Percentiles rank a stretch among this genome's conserved stretches.
Evolutionary conservation across 2,113 vertebrate genomes (phyloP).

Genomic region (Hystrix brachyura): DNA sequence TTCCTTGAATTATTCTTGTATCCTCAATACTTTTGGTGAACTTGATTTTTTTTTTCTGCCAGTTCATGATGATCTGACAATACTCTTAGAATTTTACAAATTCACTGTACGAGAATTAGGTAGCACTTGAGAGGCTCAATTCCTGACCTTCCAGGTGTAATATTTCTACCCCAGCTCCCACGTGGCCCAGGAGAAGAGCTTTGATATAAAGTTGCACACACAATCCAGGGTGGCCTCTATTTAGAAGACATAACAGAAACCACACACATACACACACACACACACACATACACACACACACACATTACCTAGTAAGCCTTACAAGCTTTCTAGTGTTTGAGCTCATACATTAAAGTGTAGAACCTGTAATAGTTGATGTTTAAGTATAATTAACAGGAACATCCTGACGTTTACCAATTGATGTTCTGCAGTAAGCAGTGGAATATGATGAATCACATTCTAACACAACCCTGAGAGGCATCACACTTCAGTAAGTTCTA

Average conservation of each 20-base stretch:
- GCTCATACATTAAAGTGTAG: neutral
- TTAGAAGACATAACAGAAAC: neutral
- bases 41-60: constrained; percentile 41
- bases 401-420: constrained; percentile 29
- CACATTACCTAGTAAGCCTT: neutral
- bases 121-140: neutral
- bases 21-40: neutral
- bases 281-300: neutral
- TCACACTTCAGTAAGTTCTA: neutral
- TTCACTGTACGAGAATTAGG: constrained; percentile 4
- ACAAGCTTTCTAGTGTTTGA: neutral
- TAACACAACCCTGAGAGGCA: neutral
- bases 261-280: neutral
- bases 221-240: neutral
- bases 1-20: neutral
- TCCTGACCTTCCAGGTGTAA: neutral
- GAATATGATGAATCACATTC: neutral
- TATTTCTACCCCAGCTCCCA: neutral
- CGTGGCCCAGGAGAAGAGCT: neutral
- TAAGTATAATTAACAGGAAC: neutral
- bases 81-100: neutral
- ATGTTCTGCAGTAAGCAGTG: neutral
- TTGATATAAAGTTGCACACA: neutral
- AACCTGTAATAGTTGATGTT: neutral
- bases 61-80: neutral